Evolutionary conservation across 1,140 invertebrate genomes (phyloP), one percentile per base, ranked within the genome.

Genomic region (Apolygus lucorum): DNA sequence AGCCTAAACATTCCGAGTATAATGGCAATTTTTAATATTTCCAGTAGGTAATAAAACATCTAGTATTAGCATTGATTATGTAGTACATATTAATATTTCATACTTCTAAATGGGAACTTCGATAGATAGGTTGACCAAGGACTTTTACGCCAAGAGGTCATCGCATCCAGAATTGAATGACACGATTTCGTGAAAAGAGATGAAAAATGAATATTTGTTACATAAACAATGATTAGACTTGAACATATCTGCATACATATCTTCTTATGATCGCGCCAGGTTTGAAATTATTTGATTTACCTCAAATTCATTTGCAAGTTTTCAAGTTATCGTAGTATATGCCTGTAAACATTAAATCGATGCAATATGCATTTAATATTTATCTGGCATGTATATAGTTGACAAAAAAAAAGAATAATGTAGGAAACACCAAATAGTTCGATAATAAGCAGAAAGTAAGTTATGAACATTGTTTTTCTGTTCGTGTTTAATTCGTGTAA

Each of bases 201-300:
- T 11, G 26, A 49, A 67, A 67, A 28, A 63, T 63, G 4, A 42
- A 49, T 67, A 42, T 67, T 34, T 67, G 29, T 26, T 26, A 29
- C 25, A 67, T 28, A 67, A 67, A 68, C 34, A 52, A 68, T 63
- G 34, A 26, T 52, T 68, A 68, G 67, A 68, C 67, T 68, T 21
- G 27, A 52, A 68, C 67, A 68, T 68, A 68, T 68, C 67, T 28
- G 34, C 24, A 68, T 2, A 68, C 28, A 68, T 49, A 68, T 68
- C 34, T 68, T 49, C 27, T n/a, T 34, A 17, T 21, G 8, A 67
- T 17, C 17, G 13, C 13, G 29, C 2, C n/a, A 42, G 2, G 21
- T 25, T 29, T 24, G 49, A 29, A 2, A 21, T 42, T 67, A 2
- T 67, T 17, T 22, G 4, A 11, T 63, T 21, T 63, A 63, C 4